Conservation (phyloP, 1,140 invertebrate species). For the Polypedilum pembai region DNA sequence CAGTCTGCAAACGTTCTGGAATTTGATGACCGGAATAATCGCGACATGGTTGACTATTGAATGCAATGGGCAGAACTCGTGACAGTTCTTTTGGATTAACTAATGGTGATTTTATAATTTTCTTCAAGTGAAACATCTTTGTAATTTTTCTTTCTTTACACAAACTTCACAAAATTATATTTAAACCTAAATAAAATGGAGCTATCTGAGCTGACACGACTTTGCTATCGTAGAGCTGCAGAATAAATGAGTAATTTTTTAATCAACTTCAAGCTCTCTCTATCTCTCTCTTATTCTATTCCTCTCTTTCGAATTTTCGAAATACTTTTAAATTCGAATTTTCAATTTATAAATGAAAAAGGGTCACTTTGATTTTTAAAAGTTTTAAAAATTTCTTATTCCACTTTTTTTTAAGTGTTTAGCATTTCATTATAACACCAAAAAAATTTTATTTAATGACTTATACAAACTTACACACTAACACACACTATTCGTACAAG, state of each 20-base stretch:
- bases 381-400: too few relatives aligned
- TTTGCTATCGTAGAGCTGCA: background rate
- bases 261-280: background rate
- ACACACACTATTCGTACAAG: too few relatives aligned
- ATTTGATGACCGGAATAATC: conserved; percentile 71
- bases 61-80: conserved; percentile 47
- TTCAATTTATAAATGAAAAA: background rate
- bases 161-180: background rate
- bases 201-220: conserved; percentile 15
- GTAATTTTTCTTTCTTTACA: background rate
- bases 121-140: conserved; percentile 46
- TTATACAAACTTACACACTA: too few relatives aligned
- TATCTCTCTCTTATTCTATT: background rate
- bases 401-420: too few relatives aligned
- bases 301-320: background rate
- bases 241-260: background rate
- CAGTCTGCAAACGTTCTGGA: conserved; percentile 73
- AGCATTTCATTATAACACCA: too few relatives aligned
- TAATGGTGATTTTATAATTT: conserved; percentile 44
- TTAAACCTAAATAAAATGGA: conserved; percentile 7
- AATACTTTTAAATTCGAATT: background rate
- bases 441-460: too few relatives aligned
- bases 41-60: conserved; percentile 44
- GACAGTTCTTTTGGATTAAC: conserved; percentile 43
- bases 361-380: too few relatives aligned